phyloP scores from a whole-genome alignment of 2,888 invertebrate species.

The Oxycera nigricornis region DNA sequence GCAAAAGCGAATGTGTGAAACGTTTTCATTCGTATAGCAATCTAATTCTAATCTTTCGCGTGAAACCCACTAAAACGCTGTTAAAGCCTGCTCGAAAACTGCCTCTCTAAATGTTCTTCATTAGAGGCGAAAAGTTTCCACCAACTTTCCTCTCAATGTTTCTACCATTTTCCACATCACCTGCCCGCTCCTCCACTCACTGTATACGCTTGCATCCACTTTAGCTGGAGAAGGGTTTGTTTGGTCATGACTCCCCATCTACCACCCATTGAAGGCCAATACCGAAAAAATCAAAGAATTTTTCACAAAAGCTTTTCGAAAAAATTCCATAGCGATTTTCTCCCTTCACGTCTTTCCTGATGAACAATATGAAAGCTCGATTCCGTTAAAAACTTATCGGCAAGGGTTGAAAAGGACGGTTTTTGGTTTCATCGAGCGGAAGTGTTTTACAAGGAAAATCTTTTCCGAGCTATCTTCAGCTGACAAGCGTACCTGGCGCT shows the following conservation, averaged over 20 bases:
- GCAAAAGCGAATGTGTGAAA: too few species aligned
- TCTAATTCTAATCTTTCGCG: constrained; percentile 10
- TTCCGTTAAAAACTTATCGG: not conserved
- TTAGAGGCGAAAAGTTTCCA: constrained; percentile 14
- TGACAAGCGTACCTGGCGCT: too few species aligned
- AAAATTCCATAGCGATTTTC: constrained; percentile 10
- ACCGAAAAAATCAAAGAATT: constrained; percentile 16
- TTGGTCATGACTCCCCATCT: not conserved
- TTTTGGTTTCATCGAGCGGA: not conserved
- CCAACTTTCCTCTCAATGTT: constrained; percentile 9
- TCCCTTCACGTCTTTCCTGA: constrained; percentile 14
- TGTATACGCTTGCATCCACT: not conserved
- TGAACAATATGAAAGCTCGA: constrained; percentile 23
- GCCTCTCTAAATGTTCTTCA: constrained; percentile 34
- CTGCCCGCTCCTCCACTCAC: not conserved
- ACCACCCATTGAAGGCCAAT: not conserved
- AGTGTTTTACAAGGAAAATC: too few species aligned
- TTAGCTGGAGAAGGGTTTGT: not conserved
- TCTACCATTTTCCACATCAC: not conserved
- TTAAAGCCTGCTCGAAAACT: constrained; percentile 33
- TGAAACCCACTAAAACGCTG: constrained; percentile 32
- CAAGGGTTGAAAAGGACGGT: not conserved
- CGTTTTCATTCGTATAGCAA: too few species aligned
- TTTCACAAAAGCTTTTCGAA: constrained; percentile 29
- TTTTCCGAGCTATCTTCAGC: too few species aligned